Evolutionary conservation across 2,888 invertebrate genomes (phyloP), one percentile per base, ranked within the genome.

Genomic region (Rhamphomyia laevipes): DNA sequence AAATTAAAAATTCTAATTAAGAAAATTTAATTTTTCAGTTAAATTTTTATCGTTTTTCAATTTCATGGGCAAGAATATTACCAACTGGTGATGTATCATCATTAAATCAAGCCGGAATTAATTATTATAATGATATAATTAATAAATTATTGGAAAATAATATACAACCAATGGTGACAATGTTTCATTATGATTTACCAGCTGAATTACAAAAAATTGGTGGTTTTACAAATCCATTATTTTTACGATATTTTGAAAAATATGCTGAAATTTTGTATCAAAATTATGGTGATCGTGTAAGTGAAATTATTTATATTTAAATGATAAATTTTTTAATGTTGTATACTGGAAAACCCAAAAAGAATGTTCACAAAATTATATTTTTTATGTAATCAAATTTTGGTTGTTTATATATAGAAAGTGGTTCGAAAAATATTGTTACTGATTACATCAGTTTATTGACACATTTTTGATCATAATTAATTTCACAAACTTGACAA

Each of bases 71-170:
- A 0, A 69, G 84, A 23, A 68, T 84, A 18, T 61, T 82, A 45
- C 80, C 83, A 0, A 74, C 72, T 21, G 78, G 78, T 38, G 73
- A 72, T 44, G 53, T 71, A 1, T 70, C 75, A 45, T 63, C 68
- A n/a, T 64, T 80, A 12, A 85, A 81, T 59, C 60, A 73, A 55
- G 71, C 70, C 2, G 85, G 82, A 3, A 66, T 80, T 13, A 63
- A 72, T 27, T 82, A 83, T 62, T 86, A 85, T 64, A 78, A 79
- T 54, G 71, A 74, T 53, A 65, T 82, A 7, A 79, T 84, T 47
- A 64, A 81, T 57, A 77, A 76, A 59, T 71, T 85, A 53, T 53
- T 79, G 1, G 73, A 70, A 33, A 76, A 76, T 55, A 75, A 74
- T 41, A 81, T 86, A 49, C 63, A 68, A 45, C 84, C 84, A 0